Evolutionary conservation across 2,888 invertebrate genomes (phyloP).

Genomic region (Caenorhabditis sinica): DNA sequence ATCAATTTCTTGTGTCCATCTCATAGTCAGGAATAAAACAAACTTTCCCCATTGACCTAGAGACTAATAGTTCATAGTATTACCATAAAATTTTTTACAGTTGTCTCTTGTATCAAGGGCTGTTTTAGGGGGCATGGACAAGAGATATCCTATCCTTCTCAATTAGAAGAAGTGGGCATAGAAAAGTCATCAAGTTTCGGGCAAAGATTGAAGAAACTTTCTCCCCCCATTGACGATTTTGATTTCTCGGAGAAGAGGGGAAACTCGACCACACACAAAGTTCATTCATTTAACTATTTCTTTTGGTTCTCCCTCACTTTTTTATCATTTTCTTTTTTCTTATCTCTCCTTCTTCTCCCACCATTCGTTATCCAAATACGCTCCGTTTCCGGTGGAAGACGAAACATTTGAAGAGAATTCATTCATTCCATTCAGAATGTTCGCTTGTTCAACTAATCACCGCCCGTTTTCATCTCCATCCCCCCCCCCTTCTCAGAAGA

Average conservation of each 20-base stretch:
- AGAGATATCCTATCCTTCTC: constrained; percentile 14
- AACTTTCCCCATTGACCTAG: constrained; percentile 5
- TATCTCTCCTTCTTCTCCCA: not conserved
- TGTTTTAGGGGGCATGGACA: constrained; percentile 8
- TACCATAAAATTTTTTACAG: constrained; percentile 27
- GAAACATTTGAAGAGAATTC: constrained; percentile 9
- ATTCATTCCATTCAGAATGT: constrained; percentile 33
- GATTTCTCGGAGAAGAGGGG: not conserved
- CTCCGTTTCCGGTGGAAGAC: constrained; percentile 39
- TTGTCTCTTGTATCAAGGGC: too few relatives aligned
- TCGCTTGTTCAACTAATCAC: constrained; percentile 66
- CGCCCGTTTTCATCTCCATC: constrained; percentile 39
- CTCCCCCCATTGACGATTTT: not conserved
- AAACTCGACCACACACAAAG: not conserved
- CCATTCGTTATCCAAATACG: constrained; percentile 35
- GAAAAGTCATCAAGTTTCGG: constrained; percentile 53
- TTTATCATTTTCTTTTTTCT: constrained; percentile 6
- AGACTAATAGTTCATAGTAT: constrained; percentile 9
- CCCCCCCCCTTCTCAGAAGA: not conserved
- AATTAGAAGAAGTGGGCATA: constrained; percentile 31
- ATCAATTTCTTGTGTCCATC: too few relatives aligned
- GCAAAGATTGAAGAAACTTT: constrained; percentile 50
- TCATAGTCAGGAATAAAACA: too few relatives aligned
- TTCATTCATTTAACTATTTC: too few relatives aligned
- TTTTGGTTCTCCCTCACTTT: too few relatives aligned